Conservation (phyloP, 2,888 invertebrate species). For the Drosophila paranaensis region DNA sequence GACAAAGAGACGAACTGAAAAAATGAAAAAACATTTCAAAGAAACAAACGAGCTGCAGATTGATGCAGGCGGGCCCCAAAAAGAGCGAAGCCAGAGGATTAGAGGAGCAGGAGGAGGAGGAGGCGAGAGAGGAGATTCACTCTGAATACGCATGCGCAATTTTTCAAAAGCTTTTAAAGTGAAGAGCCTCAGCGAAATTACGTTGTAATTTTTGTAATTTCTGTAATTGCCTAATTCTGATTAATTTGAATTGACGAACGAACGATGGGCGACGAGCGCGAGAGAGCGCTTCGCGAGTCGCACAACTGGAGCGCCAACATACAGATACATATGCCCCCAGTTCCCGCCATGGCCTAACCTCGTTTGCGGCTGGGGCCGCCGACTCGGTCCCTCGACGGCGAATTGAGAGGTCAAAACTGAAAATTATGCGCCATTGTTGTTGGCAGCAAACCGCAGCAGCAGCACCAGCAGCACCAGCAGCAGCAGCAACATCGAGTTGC, state of each 20-base stretch:
- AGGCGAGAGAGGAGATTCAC: constrained; percentile 17
- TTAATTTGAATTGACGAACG: constrained; percentile 82
- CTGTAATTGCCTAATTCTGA: constrained; percentile 84
- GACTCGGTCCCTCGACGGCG: constrained; percentile 63
- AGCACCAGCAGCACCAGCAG: neutral
- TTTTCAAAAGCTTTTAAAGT: constrained; percentile 80
- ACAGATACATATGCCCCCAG: too few species aligned
- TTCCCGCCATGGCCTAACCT: neutral
- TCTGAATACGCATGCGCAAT: constrained; percentile 73
- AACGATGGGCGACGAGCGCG: constrained; percentile 13
- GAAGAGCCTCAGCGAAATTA: constrained; percentile 76
- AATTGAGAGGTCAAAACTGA: constrained; percentile 81
- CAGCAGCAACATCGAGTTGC: constrained; percentile 4
- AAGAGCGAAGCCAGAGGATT: neutral
- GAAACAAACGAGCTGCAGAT: constrained; percentile 52
- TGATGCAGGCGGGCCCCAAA: constrained; percentile 10
- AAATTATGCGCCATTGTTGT: constrained; percentile 78
- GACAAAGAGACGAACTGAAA: constrained; percentile 10
- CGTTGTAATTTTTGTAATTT: constrained; percentile 84
- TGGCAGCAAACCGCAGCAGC: constrained; percentile 33
- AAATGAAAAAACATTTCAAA: constrained; percentile 15
- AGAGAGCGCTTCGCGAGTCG: neutral
- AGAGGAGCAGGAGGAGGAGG: neutral
- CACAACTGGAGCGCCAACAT: constrained; percentile 42
- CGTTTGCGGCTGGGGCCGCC: constrained; percentile 24